These are phyloP conservation scores for Meloe dianella DNA, from an alignment of 2,888 invertebrate genomes.

Conservation along the genomic window DNA sequence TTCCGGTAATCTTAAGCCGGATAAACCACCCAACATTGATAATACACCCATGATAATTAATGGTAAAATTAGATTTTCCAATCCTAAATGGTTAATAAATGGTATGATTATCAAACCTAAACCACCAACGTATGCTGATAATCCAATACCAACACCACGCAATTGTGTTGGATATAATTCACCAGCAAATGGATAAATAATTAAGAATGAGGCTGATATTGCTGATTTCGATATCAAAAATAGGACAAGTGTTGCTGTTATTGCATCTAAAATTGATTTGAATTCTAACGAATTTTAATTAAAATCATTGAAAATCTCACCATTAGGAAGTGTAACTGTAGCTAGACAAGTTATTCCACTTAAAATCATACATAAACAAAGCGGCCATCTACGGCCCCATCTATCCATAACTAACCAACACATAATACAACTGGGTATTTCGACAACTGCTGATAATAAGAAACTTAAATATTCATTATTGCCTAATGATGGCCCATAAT, in stretches of 20 bases:
- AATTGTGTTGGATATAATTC: constrained; percentile 91
- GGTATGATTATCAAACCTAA: constrained; percentile 88
- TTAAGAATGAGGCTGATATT: constrained; percentile 88
- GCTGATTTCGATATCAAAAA: constrained; percentile 86
- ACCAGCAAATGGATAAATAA: constrained; percentile 91
- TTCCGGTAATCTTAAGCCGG: constrained; percentile 82
- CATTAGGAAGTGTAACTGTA: constrained; percentile 81
- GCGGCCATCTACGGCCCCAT: constrained; percentile 87
- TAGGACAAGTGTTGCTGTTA: constrained; percentile 73
- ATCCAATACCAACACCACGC: constrained; percentile 87
- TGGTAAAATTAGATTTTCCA: constrained; percentile 82
- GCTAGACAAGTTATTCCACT: constrained; percentile 85
- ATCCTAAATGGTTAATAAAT: constrained; percentile 88
- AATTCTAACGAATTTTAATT: constrained; percentile 16
- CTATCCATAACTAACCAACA: constrained; percentile 91
- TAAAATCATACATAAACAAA: constrained; percentile 83
- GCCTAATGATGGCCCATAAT: constrained; percentile 88
- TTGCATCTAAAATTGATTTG: constrained; percentile 69
- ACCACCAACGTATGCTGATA: constrained; percentile 89
- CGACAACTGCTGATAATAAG: constrained; percentile 83
- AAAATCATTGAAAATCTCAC: constrained; percentile 57
- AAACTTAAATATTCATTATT: constrained; percentile 89
- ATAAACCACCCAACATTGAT: constrained; percentile 81
- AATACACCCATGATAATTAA: constrained; percentile 84
- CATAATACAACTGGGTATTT: constrained; percentile 85